phyloP scores from a whole-genome alignment of 2,113 vertebrate species.

The Motacilla alba region DNA sequence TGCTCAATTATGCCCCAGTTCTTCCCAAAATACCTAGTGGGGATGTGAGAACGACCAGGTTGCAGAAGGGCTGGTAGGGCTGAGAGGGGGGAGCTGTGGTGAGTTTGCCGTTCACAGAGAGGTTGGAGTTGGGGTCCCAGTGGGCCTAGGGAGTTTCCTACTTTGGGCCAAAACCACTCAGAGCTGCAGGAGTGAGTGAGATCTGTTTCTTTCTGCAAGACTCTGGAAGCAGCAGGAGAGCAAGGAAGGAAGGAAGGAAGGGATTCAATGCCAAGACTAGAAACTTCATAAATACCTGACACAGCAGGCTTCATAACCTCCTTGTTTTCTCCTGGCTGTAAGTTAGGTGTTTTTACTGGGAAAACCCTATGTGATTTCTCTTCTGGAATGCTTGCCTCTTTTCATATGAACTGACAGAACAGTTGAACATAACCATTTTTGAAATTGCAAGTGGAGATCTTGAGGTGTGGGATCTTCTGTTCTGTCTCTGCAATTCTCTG shows the following conservation, averaged over 20 bases:
- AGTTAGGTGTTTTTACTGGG: not conserved
- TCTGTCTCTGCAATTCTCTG: not conserved
- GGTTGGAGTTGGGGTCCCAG: not conserved
- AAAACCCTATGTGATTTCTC: not conserved
- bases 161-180: not conserved
- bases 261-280: not conserved
- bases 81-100: not conserved
- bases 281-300: not conserved
- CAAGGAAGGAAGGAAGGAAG: not conserved
- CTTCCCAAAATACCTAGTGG: not conserved
- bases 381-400: not conserved
- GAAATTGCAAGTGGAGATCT: not conserved
- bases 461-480: not conserved
- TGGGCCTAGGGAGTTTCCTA: not conserved
- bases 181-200: not conserved
- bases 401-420: not conserved
- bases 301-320: not conserved
- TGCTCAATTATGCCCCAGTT: accelerated
- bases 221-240: not conserved
- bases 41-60: accelerated
- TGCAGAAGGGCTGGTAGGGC: not conserved
- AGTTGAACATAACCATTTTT: not conserved
- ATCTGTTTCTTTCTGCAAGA: not conserved
- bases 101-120: not conserved
- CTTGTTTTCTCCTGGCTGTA: not conserved